Evolutionary conservation across 2,888 invertebrate genomes (phyloP), one percentile per base, ranked within the genome.

Genomic region (Trileptium ribeirensis): DNA sequence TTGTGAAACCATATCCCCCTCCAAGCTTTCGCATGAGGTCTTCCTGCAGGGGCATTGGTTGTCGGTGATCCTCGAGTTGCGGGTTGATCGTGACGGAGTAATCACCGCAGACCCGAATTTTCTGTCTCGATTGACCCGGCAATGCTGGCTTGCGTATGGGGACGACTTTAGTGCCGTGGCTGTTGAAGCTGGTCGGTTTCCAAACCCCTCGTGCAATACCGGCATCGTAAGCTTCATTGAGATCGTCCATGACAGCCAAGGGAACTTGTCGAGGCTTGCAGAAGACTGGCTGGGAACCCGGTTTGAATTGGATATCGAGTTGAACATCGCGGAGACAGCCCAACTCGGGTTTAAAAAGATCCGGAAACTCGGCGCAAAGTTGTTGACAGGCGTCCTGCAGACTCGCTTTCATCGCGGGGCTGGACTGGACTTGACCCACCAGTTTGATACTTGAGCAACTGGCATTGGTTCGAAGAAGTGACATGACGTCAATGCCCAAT

Each of bases 251-350:
- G 24, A 51, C 24, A 15, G 51, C 51, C 24, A 51, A 51, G 8
- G 51, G 51, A 51, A 51, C 51, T 51, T 8, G 8, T 51, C 51
- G 51, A 8, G 51, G 51, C 24, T 51, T 51, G 51, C 51, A 51
- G 51, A 51, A 51, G 8, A 51, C 24, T 51, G 51, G 51, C 8
- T 24, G 51, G 8, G 51, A 24, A 34, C 33, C 77, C 29, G 8
- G 8, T n/a, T n/a, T 36, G 31, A 77, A 77, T 36, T 38, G 77
- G 3, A 77, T n/a, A 34, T 77, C 77, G 77, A 36, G 74, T n/a
- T 29, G 74, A 3, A 70, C 3, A 3, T n/a, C 31, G 3, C 74
- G 74, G 3, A 70, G 34, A n/a, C 74, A 33, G n/a, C 31, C 74
- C 8, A 70, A 15, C 74, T 29, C 74, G 74, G 31, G n/a, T 15